phyloP scores from a whole-genome alignment of 2,113 vertebrate species.

The Xenopus laevis region DNA sequence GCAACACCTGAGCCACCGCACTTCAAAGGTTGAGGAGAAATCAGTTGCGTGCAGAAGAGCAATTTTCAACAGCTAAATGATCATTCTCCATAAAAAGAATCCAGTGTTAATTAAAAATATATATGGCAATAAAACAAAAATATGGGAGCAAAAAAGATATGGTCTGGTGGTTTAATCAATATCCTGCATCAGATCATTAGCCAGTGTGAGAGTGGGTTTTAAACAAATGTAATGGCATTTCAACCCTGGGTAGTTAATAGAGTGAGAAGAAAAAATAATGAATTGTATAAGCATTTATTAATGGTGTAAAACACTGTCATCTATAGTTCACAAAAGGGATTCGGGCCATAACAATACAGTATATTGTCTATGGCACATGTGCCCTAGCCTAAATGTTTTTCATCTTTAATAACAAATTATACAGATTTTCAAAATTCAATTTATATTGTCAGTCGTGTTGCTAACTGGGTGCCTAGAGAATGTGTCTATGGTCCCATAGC shows the following conservation, averaged over 20 bases:
- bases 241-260: conserved; percentile 9
- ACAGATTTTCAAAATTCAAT: too few species aligned
- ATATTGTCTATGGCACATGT: too few species aligned
- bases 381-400: too few species aligned
- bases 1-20: conserved; percentile 34
- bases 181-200: conserved; percentile 49
- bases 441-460: too few species aligned
- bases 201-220: not conserved
- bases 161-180: conserved; percentile 49
- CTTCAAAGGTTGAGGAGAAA: conserved; percentile 19
- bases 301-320: too few species aligned
- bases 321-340: too few species aligned
- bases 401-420: too few species aligned
- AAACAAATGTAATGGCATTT: not conserved
- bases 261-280: conserved; percentile 37
- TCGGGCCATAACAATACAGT: too few species aligned
- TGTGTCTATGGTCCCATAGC: too few species aligned
- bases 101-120: conserved; percentile 19
- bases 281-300: too few species aligned
- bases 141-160: conserved; percentile 35
- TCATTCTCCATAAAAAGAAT: conserved; percentile 21
- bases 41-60: conserved; percentile 33
- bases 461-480: too few species aligned
- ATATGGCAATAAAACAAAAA: conserved; percentile 38
- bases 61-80: conserved; percentile 37